Evolutionary conservation across 2,888 invertebrate genomes (phyloP).

Genomic region (Ichneumon xanthorius): DNA sequence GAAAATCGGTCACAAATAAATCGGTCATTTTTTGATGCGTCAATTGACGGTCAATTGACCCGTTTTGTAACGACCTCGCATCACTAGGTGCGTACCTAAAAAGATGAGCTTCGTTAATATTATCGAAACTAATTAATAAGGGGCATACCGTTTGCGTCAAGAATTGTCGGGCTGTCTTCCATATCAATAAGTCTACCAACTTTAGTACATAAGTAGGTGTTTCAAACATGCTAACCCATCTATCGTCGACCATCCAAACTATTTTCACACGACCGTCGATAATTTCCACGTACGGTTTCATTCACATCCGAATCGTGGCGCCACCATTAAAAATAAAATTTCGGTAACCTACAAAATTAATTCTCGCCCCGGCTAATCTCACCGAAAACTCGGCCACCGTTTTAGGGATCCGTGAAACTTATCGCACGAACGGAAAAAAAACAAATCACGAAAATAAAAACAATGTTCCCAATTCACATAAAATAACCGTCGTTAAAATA

Average conservation of each 20-base stretch:
- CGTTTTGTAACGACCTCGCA: too few species aligned
- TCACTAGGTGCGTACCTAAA: too few species aligned
- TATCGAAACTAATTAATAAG: too few species aligned
- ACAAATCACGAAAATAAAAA: not conserved
- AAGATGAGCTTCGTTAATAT: too few species aligned
- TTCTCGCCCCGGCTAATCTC: not conserved
- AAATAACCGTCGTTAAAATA: not conserved
- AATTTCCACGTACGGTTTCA: not conserved
- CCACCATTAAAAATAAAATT: not conserved
- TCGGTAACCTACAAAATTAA: slow-evolving; percentile 22
- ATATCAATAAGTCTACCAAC: too few species aligned
- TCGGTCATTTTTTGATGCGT: too few species aligned
- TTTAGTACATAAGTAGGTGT: not conserved
- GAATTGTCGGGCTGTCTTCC: too few species aligned
- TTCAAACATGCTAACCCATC: not conserved
- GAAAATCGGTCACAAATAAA: too few species aligned
- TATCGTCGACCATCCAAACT: not conserved
- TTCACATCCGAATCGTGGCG: not conserved
- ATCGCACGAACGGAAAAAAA: not conserved
- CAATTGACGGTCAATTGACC: too few species aligned
- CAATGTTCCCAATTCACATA: not conserved
- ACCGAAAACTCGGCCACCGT: not conserved
- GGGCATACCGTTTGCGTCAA: too few species aligned
- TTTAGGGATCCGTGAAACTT: not conserved
- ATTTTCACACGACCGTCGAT: not conserved